These are phyloP conservation scores for Eulithis prunata DNA, from an alignment of 2,888 invertebrate species.

Conservation along the genomic window DNA sequence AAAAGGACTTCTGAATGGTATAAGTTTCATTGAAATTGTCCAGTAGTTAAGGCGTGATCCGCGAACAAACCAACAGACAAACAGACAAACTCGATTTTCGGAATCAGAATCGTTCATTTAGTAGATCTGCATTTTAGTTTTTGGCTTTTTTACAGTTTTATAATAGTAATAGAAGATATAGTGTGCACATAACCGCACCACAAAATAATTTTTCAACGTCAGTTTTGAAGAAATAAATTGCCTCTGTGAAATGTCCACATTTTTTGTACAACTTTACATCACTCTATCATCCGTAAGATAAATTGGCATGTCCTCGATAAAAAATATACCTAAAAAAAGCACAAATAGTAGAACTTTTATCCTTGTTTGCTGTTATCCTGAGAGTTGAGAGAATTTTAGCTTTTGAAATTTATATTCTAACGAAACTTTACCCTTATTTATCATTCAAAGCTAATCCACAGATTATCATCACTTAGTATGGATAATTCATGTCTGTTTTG, in stretches of 20 bases:
- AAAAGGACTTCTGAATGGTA: too few relatives aligned
- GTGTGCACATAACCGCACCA: background rate
- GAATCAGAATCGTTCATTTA: too few relatives aligned
- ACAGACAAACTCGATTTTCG: too few relatives aligned
- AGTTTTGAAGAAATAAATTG: background rate
- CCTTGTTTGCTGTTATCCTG: conserved; percentile 14
- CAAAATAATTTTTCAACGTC: background rate
- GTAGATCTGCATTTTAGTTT: too few relatives aligned
- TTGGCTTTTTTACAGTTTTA: too few relatives aligned
- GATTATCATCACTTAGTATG: conserved; percentile 40
- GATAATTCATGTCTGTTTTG: conserved; percentile 28
- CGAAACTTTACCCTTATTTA: conserved; percentile 35
- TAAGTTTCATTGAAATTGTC: too few relatives aligned
- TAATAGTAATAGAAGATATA: too few relatives aligned
- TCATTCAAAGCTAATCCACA: conserved; percentile 42
- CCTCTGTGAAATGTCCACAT: background rate
- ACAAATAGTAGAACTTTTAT: conserved; percentile 10
- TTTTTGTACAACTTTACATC: background rate
- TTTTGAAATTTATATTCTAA: conserved; percentile 29
- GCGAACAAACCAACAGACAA: too few relatives aligned
- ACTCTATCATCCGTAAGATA: background rate
- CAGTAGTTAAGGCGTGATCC: too few relatives aligned
- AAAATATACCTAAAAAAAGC: background rate
- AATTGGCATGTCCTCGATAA: conserved; percentile 3
- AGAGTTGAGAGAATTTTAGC: conserved; percentile 23